Conservation (phyloP, 2,797 vertebrate species). For the Diceros bicornis region DNA sequence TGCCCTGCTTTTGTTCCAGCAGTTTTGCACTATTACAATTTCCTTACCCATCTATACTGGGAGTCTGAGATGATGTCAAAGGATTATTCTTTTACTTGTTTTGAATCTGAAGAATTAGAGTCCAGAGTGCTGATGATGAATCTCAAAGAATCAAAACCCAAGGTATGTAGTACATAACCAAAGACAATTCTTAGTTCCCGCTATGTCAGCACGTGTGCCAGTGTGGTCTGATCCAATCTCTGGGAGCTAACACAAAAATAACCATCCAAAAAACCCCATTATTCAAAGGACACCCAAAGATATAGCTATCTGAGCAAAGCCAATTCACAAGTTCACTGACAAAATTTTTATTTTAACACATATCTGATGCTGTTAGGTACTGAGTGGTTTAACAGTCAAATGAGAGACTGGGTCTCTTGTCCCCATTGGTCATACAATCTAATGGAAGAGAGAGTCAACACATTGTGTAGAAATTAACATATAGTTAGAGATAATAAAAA, state of each 20-base stretch:
- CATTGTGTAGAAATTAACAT: rapidly evolving
- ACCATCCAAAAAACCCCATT: neutral
- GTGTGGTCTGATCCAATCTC: neutral
- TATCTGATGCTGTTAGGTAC: neutral
- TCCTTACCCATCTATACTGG: neutral
- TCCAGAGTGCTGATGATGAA: neutral
- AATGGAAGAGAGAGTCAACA: neutral
- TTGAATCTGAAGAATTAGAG: neutral
- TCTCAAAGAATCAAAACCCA: neutral
- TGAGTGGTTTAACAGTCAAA: neutral
- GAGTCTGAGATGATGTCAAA: neutral
- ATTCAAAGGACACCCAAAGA: neutral
- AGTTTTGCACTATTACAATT: neutral
- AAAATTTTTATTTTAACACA: neutral
- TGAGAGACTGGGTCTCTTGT: neutral
- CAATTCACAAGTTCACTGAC: neutral
- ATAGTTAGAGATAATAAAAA: neutral
- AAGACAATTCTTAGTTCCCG: neutral
- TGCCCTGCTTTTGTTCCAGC: neutral
- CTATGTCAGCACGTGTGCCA: neutral
- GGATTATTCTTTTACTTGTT: neutral
- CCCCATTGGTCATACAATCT: neutral
- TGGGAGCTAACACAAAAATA: neutral
- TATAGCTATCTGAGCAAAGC: neutral
- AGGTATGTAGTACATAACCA: neutral